A percentile compares a stretch with the other conserved stretches of the same genome.
Conservation (phyloP, 2,797 vertebrate species). For the Spheniscus humboldti region DNA sequence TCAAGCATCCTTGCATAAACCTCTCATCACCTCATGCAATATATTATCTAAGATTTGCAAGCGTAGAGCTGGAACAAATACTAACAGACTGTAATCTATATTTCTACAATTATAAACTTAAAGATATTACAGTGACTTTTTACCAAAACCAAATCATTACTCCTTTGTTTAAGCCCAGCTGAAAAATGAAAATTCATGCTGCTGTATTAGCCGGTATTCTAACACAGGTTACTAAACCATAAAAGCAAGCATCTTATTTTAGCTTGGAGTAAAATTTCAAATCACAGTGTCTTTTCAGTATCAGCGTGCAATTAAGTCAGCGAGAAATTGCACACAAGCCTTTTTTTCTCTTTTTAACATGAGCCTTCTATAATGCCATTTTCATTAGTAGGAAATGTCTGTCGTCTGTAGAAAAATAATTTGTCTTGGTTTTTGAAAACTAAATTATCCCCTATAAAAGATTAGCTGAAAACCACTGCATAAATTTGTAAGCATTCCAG, state of each 20-base stretch:
- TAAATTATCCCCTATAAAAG: slow-evolving; percentile 19
- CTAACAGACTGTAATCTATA: not conserved
- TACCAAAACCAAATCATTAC: not conserved
- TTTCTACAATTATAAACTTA: not conserved
- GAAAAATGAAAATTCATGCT: slow-evolving; percentile 6
- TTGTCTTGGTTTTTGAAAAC: slow-evolving; percentile 24
- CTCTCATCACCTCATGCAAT: not conserved
- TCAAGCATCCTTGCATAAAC: not conserved
- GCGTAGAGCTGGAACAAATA: not conserved
- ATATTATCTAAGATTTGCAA: not conserved
- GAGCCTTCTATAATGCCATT: not conserved
- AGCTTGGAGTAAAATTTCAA: slow-evolving; percentile 22
- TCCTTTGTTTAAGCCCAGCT: not conserved
- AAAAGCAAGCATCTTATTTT: not conserved
- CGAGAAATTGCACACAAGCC: not conserved
- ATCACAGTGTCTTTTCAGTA: not conserved
- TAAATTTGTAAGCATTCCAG: not conserved
- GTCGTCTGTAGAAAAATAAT: not conserved
- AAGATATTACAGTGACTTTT: not conserved
- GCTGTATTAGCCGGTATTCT: not conserved
- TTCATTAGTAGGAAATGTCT: slow-evolving; percentile 35
- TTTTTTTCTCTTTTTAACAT: not conserved
- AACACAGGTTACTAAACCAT: not conserved
- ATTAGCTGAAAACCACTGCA: not conserved
- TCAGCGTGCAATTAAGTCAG: not conserved